A percentile compares a stretch with the other conserved stretches of the same genome.
Conservation (phyloP, 2,113 vertebrate genomes). For the Nothoprocta pentlandii region DNA sequence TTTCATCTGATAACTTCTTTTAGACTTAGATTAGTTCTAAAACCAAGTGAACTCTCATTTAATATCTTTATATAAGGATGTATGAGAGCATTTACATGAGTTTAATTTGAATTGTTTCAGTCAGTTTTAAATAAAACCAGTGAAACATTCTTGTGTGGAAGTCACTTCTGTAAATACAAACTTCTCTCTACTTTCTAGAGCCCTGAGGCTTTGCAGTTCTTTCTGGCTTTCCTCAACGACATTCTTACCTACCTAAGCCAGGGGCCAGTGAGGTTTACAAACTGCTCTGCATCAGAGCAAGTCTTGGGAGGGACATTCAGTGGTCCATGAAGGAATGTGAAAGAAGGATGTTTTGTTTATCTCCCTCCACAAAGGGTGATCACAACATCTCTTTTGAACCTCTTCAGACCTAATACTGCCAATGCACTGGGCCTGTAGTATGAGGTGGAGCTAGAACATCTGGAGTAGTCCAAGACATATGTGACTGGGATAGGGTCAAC, state of each 20-base stretch:
- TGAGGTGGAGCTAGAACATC: neutral
- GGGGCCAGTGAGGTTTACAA: neutral
- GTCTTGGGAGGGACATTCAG: neutral
- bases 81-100: conserved; percentile 18
- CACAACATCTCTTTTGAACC: neutral
- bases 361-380: neutral
- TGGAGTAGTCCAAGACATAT: neutral
- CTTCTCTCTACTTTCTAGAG: conserved; percentile 3
- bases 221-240: neutral
- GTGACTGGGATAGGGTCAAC: neutral
- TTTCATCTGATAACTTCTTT: conserved; percentile 29
- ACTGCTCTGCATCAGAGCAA: neutral
- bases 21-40: conserved; percentile 47
- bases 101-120: conserved; percentile 59
- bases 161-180: conserved; percentile 34
- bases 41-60: conserved; percentile 42
- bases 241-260: neutral
- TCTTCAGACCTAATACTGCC: neutral
- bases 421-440: neutral
- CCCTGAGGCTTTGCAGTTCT: neutral
- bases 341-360: neutral
- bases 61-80: conserved; percentile 58
- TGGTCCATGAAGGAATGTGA: neutral
- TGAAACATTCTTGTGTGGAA: conserved; percentile 22
- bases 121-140: neutral